phyloP scores from a whole-genome alignment of 2,113 vertebrate genomes.

The Anoura caudifer region DNA sequence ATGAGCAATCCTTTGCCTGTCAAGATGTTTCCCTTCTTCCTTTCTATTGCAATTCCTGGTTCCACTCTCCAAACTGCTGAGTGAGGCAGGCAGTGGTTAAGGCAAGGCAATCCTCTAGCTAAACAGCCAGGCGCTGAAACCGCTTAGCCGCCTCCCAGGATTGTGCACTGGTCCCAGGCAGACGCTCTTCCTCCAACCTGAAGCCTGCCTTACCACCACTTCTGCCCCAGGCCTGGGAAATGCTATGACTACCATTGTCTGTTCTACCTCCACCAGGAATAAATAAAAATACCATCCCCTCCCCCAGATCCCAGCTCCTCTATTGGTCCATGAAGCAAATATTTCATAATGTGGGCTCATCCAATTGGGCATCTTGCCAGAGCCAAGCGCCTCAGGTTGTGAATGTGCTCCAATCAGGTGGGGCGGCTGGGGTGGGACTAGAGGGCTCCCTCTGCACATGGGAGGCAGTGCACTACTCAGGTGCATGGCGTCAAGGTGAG shows the following conservation, averaged over 20 bases:
- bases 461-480: slow-evolving; percentile 42
- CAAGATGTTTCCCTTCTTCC: background rate
- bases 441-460: background rate
- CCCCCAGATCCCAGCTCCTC: slow-evolving; percentile 54
- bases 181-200: accelerated
- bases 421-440: slow-evolving; percentile 54
- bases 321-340: slow-evolving; percentile 67
- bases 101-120: background rate
- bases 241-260: slow-evolving; percentile 58
- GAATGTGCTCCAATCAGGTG: slow-evolving; percentile 44
- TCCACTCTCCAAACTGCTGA: background rate
- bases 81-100: background rate
- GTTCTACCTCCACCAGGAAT: slow-evolving; percentile 45
- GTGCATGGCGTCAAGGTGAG: background rate
- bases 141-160: background rate
- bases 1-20: background rate
- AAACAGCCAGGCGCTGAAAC: background rate
- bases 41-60: background rate
- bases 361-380: slow-evolving; percentile 67
- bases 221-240: background rate
- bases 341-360: slow-evolving; percentile 74
- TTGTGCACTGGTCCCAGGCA: background rate
- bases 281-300: slow-evolving; percentile 69
- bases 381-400: slow-evolving; percentile 52
- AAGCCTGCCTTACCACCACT: background rate